Percentiles rank a stretch among this genome's conserved stretches.
phyloP scores from a whole-genome alignment of 2,797 vertebrate species.

The Notolepis coatsorum region DNA sequence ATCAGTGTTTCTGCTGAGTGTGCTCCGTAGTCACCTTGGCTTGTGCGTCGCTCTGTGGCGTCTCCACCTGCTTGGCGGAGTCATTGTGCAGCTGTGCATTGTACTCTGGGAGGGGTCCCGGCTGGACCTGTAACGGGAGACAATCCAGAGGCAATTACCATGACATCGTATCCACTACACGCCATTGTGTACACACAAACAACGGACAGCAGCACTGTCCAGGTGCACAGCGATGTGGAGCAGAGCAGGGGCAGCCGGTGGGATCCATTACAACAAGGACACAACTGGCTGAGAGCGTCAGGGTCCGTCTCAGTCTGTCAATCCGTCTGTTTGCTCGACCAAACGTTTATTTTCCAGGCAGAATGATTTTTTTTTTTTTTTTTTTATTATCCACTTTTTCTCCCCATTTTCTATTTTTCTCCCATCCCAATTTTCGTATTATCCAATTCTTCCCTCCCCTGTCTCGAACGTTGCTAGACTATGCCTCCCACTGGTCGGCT shows the following conservation, averaged over 20 bases:
- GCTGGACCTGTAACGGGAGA: constrained; percentile 74
- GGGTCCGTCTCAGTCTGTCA: no score
- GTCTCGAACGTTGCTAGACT: no score
- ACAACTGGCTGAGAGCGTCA: constrained; percentile 10
- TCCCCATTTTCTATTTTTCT: no score
- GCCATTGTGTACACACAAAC: constrained; percentile 36
- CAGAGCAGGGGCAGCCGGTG: constrained; percentile 12
- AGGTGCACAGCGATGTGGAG: constrained; percentile 35
- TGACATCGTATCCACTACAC: constrained; percentile 40
- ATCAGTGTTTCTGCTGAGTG: not conserved
- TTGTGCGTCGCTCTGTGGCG: constrained; percentile 81
- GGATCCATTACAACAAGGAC: constrained; percentile 26
- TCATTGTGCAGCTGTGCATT: constrained; percentile 80
- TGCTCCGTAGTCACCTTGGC: constrained; percentile 74
- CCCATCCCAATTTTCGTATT: no score
- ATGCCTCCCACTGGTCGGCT: no score
- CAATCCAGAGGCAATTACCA: constrained; percentile 55
- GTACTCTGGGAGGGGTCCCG: constrained; percentile 81
- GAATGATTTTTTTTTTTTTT: no score
- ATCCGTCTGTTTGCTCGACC: no score
- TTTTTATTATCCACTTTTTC: no score
- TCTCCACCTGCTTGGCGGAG: constrained; percentile 77
- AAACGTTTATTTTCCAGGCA: no score
- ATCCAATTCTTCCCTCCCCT: no score
- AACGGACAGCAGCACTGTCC: constrained; percentile 29